Evolutionary conservation across 2,113 vertebrate genomes (phyloP).

Genomic region (Callipepla squamata): DNA sequence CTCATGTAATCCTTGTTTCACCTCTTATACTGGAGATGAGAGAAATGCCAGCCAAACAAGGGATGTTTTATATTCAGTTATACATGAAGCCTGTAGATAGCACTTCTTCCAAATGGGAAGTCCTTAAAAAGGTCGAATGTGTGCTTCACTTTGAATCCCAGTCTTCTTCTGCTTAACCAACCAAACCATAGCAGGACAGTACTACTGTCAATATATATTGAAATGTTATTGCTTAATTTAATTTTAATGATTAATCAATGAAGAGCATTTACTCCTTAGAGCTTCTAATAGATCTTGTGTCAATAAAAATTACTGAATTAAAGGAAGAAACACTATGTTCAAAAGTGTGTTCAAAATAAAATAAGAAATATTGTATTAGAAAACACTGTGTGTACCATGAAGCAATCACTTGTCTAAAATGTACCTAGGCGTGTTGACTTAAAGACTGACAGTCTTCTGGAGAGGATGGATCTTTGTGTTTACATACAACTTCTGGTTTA

Average conservation of each 20-base stretch:
- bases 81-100: background rate
- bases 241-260: background rate
- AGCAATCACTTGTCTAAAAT: background rate
- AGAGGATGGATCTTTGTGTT: background rate
- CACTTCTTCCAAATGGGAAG: background rate
- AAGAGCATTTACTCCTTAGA: background rate
- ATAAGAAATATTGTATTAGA: background rate
- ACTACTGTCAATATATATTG: background rate
- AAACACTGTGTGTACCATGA: background rate
- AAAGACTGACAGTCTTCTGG: background rate
- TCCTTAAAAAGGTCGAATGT: background rate
- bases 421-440: rapidly evolving
- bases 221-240: background rate
- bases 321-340: background rate
- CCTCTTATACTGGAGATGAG: background rate
- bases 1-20: background rate
- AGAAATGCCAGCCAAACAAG: background rate
- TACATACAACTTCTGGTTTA: background rate
- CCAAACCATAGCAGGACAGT: background rate
- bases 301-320: background rate
- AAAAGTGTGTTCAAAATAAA: background rate
- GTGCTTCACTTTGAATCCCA: background rate
- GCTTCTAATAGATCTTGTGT: background rate
- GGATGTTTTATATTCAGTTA: background rate
- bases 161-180: background rate